Evolutionary conservation across 2,888 invertebrate genomes (phyloP).

Genomic region (Melolontha melolontha): DNA sequence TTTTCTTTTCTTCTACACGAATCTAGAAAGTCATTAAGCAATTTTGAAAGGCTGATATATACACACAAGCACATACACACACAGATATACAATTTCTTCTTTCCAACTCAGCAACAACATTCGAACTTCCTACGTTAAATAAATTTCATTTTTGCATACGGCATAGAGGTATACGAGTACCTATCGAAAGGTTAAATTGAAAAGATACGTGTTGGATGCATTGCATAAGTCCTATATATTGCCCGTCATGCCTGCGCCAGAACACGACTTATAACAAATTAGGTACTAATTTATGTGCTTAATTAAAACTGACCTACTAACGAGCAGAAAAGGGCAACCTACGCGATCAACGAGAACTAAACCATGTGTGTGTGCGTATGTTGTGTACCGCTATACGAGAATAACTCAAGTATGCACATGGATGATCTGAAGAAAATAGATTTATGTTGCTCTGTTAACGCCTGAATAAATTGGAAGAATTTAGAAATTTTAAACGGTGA

Average conservation of each 20-base stretch:
- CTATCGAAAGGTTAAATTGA: conserved; percentile 12
- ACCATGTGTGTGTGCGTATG: background rate
- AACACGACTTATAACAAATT: conserved; percentile 30
- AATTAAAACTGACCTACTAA: conserved; percentile 40
- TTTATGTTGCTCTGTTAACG: conserved; percentile 1
- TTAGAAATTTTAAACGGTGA: conserved; percentile 40
- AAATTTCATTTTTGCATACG: background rate
- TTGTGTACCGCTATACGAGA: conserved; percentile 11
- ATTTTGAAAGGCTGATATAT: conserved; percentile 5
- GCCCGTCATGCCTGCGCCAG: conserved; percentile 8
- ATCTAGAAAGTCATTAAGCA: conserved; percentile 9
- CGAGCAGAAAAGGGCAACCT: conserved; percentile 39
- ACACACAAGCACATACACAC: no score
- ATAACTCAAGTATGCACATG: conserved; percentile 3
- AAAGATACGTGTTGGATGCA: conserved; percentile 3
- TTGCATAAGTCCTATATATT: conserved; percentile 12
- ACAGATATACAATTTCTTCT: no score
- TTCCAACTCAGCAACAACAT: background rate
- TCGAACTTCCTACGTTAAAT: background rate
- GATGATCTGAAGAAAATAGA: conserved; percentile 6
- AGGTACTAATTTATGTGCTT: conserved; percentile 39
- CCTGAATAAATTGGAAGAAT: conserved; percentile 28
- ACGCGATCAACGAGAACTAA: conserved; percentile 10
- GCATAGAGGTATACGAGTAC: conserved; percentile 3
- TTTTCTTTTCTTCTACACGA: background rate